phyloP scores from a whole-genome alignment of 2,113 vertebrate species.

The Callipepla californica region DNA sequence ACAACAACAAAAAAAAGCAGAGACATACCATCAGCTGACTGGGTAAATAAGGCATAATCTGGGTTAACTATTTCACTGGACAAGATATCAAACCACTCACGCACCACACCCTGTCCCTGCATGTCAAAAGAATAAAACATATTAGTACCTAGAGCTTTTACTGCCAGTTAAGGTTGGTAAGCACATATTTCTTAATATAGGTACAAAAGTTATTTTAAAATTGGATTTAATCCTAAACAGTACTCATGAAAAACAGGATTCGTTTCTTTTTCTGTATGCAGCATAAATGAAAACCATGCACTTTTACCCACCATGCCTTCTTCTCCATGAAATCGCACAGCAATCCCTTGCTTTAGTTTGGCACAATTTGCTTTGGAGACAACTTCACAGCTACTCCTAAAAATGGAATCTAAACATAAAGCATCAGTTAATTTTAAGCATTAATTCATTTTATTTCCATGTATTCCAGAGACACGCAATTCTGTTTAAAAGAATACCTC shows the following conservation, averaged over 20 bases:
- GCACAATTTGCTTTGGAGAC: slow-evolving; percentile 96
- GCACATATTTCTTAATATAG: background rate
- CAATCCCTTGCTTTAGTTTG: slow-evolving; percentile 97
- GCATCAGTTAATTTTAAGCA: slow-evolving; percentile 66
- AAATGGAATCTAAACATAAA: slow-evolving; percentile 93
- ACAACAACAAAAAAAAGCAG: background rate
- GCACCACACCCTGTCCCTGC: slow-evolving; percentile 96
- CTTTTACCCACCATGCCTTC: slow-evolving; percentile 93
- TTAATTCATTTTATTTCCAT: background rate
- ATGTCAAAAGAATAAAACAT: slow-evolving; percentile 47
- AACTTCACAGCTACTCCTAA: slow-evolving; percentile 99
- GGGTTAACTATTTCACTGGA: slow-evolving; percentile 99
- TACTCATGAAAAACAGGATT: background rate
- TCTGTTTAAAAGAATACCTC: slow-evolving; percentile 83
- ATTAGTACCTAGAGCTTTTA: slow-evolving; percentile 45
- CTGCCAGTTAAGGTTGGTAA: background rate
- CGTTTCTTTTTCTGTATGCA: background rate
- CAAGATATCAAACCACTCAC: slow-evolving; percentile 98
- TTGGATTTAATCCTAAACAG: background rate
- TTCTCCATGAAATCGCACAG: slow-evolving; percentile 97
- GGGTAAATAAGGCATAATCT: slow-evolving; percentile 97
- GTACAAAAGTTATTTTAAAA: background rate
- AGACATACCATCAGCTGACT: slow-evolving; percentile 95
- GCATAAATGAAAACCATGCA: background rate
- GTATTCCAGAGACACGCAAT: background rate